Percentiles rank a stretch among this genome's conserved stretches.
Conservation (phyloP, 1,140 invertebrate species). For the Drosophila ohnishii region DNA sequence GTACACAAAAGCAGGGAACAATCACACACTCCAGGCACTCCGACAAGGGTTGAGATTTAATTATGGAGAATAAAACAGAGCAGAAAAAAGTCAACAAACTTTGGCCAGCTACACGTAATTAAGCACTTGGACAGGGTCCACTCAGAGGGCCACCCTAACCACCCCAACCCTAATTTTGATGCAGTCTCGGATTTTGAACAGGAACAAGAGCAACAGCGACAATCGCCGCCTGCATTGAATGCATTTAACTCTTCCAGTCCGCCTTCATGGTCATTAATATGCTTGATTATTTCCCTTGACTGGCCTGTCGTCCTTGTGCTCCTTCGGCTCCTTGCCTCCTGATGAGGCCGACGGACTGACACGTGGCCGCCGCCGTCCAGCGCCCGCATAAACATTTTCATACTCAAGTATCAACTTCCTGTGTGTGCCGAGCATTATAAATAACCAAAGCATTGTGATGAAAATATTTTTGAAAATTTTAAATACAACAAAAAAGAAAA, state of each 20-base stretch:
- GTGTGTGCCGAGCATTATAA: slow-evolving; percentile 60
- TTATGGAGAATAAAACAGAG: slow-evolving; percentile 72
- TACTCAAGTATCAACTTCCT: slow-evolving; percentile 80
- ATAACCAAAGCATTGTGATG: slow-evolving; percentile 63
- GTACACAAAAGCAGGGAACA: slow-evolving; percentile 30
- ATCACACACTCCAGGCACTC: slow-evolving; percentile 16
- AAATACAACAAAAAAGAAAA: slow-evolving; percentile 9
- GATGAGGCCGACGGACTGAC: slow-evolving; percentile 40
- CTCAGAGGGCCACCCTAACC: slow-evolving; percentile 6
- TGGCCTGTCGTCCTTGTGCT: slow-evolving; percentile 42
- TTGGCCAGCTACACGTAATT: slow-evolving; percentile 63
- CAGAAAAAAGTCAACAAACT: slow-evolving; percentile 71
- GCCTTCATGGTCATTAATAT: slow-evolving; percentile 80
- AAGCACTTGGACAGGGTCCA: slow-evolving; percentile 62
- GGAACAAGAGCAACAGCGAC: slow-evolving; percentile 36
- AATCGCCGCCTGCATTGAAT: slow-evolving; percentile 54
- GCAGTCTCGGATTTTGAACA: slow-evolving; percentile 25
- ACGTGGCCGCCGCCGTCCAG: slow-evolving; percentile 70
- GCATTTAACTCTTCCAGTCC: slow-evolving; percentile 75
- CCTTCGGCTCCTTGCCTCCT: slow-evolving; percentile 24
- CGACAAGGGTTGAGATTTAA: slow-evolving; percentile 74
- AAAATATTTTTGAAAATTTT: slow-evolving; percentile 49
- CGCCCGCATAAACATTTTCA: slow-evolving; percentile 80
- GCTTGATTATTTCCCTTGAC: slow-evolving; percentile 80
- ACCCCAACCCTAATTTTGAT: slow-evolving; percentile 11